phyloP scores from a whole-genome alignment of 1,140 invertebrate genomes.

The Steinernema khuongi region DNA sequence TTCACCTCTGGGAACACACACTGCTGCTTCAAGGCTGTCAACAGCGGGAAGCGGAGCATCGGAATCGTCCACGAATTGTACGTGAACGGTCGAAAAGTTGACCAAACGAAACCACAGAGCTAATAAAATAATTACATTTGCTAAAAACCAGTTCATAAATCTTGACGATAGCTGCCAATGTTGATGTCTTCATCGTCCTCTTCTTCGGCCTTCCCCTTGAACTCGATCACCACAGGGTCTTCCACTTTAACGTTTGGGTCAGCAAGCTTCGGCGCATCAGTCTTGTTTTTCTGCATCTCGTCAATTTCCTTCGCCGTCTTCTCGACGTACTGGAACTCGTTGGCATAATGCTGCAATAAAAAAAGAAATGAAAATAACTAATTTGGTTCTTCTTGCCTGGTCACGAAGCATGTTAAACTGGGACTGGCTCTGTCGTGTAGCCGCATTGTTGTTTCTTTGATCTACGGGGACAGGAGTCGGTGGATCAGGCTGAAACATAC shows the following conservation, averaged over 20 bases:
- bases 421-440: neutral
- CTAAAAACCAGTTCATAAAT: neutral
- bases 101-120: neutral
- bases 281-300: neutral
- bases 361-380: neutral
- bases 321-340: neutral
- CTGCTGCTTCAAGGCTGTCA: conserved; percentile 66
- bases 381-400: neutral
- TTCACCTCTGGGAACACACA: conserved; percentile 62
- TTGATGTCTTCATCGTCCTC: conserved; percentile 17
- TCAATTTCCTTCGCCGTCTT: neutral
- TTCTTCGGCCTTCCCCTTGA: conserved; percentile 14
- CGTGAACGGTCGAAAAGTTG: conserved; percentile 41
- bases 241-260: neutral
- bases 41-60: conserved; percentile 59
- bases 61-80: conserved; percentile 61
- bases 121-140: neutral
- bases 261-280: neutral
- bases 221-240: neutral
- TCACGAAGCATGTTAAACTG: neutral
- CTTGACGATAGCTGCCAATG: conserved; percentile 5
- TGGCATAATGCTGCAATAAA: conserved; percentile 16
- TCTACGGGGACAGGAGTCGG: neutral
- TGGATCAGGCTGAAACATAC: neutral
- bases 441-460: neutral